These are phyloP conservation scores for Octopus sinensis DNA, from an alignment of 1,140 invertebrate genomes.

Conservation along the genomic window DNA sequence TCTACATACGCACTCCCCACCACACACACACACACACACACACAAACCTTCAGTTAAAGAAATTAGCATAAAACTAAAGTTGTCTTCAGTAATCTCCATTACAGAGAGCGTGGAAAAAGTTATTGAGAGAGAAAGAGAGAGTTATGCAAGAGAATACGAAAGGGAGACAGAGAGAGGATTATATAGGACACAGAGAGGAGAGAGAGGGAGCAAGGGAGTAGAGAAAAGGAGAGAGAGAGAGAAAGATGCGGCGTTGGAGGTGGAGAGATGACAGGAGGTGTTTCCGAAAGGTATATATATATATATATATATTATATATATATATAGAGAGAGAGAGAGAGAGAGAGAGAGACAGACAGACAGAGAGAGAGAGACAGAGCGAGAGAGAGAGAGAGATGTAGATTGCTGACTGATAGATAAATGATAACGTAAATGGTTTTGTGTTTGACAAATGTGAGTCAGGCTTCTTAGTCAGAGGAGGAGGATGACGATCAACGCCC, in stretches of 20 bases:
- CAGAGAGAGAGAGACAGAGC: background rate
- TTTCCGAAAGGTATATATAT: too few relatives aligned
- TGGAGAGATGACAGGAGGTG: too few relatives aligned
- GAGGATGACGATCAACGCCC: too few relatives aligned
- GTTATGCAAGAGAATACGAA: background rate
- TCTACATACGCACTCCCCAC: background rate
- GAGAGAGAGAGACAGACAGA: background rate
- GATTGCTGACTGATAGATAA: too few relatives aligned
- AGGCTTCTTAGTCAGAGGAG: too few relatives aligned
- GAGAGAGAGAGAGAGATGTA: background rate
- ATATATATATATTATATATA: too few relatives aligned
- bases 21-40: background rate
- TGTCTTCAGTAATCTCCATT: background rate
- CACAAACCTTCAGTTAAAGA: background rate
- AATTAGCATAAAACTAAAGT: background rate
- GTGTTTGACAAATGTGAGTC: too few relatives aligned
- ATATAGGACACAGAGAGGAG: background rate
- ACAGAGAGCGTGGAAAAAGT: background rate
- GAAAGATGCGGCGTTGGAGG: background rate
- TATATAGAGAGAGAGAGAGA: conserved; percentile 10
- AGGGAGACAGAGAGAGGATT: background rate
- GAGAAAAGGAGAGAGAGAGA: background rate
- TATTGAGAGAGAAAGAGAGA: background rate
- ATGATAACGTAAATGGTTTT: too few relatives aligned
- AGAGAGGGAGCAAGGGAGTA: background rate